Conservation (phyloP, 2,797 vertebrate species). For the Tiaroga cobitis region DNA sequence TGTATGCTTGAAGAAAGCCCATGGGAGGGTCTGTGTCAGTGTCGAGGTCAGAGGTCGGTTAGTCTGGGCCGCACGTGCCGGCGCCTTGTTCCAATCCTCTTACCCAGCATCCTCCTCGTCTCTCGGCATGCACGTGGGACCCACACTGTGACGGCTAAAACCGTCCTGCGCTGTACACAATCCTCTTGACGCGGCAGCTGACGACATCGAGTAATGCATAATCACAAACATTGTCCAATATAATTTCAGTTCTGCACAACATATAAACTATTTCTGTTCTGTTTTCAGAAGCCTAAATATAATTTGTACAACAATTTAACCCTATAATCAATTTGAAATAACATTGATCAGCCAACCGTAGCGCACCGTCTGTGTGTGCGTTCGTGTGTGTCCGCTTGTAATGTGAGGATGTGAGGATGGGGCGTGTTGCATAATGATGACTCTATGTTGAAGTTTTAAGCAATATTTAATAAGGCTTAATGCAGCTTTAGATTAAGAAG, state of each 20-base stretch:
- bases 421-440: constrained; percentile 54
- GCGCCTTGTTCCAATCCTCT: constrained; percentile 67
- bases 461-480: constrained; percentile 67
- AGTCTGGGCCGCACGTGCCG: constrained; percentile 56
- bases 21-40: constrained; percentile 42
- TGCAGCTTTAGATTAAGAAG: constrained; percentile 69
- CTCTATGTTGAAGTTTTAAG: constrained; percentile 58
- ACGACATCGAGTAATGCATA: constrained; percentile 1
- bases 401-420: constrained; percentile 20
- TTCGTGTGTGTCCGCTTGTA: not conserved
- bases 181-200: not conserved
- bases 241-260: constrained; percentile 5
- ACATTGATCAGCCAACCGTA: constrained; percentile 7
- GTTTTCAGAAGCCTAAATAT: not conserved
- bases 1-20: constrained; percentile 42
- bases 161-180: constrained; percentile 33
- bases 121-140: constrained; percentile 62
- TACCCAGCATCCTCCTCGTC: constrained; percentile 57
- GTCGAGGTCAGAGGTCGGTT: constrained; percentile 58
- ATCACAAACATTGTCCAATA: not conserved
- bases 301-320: not conserved
- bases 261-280: not conserved
- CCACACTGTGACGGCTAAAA: constrained; percentile 43
- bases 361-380: not conserved
- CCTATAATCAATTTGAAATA: not conserved